Conservation (phyloP, 2,888 invertebrate species). For the Cheilosia grossa region DNA sequence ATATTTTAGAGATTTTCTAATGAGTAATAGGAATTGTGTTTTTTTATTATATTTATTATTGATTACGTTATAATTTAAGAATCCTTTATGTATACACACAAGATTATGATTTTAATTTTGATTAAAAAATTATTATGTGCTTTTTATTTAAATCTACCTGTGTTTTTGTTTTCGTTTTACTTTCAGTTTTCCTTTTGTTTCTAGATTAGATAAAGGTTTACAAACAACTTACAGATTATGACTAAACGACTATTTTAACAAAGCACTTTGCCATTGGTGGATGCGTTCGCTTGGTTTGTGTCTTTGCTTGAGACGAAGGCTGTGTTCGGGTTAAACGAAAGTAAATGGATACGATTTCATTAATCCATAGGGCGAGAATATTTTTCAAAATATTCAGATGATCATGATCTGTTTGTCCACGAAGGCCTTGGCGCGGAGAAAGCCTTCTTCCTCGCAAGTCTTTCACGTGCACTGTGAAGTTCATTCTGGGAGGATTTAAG, state of each 20-base stretch:
- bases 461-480: too few relatives aligned
- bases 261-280: conserved; percentile 25
- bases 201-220: conserved; percentile 13
- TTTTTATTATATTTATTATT: conserved; percentile 70
- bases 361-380: too few relatives aligned
- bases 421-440: too few relatives aligned
- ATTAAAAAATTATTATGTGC: conserved; percentile 66
- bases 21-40: conserved; percentile 55
- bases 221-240: neutral
- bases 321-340: too few relatives aligned
- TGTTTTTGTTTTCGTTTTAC: conserved; percentile 26
- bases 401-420: too few relatives aligned
- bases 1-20: conserved; percentile 64
- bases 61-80: conserved; percentile 67
- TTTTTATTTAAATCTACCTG: conserved; percentile 64
- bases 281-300: too few relatives aligned
- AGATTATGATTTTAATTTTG: conserved; percentile 61
- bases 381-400: too few relatives aligned
- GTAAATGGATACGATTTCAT: too few relatives aligned
- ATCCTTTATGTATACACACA: conserved; percentile 61
- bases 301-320: too few relatives aligned
- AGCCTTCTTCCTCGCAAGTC: too few relatives aligned
- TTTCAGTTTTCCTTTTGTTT: conserved; percentile 8
- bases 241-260: conserved; percentile 10
- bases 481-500: too few relatives aligned